Evolutionary conservation across 2,888 invertebrate species (phyloP), one percentile per base, ranked within the genome.

Genomic region (Caenorhabditis doughertyi): DNA sequence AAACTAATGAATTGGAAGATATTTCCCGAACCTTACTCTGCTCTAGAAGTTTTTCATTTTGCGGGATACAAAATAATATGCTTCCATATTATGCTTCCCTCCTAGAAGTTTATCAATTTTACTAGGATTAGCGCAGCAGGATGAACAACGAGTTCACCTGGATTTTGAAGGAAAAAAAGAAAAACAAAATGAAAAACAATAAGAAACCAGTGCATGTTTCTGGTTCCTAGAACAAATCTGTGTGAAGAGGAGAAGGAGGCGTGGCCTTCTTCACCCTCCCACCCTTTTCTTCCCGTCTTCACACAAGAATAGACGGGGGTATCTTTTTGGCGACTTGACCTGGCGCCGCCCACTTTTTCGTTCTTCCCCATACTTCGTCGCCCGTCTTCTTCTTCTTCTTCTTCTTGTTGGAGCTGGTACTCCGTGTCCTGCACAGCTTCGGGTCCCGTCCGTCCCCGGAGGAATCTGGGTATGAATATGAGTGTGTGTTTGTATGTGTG

Each of bases 401-500:
- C 62, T 53, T 39, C 49, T 60, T 27, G 32, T n/a, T 53, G 55
- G 49, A 42, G 32, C 18, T 68, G 39, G 32, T 53, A 51, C 60
- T 62, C 21, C 23, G 67, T 58, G 58, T 58, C 65, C 65, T 51
- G 51, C 35, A 49, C 51, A 65, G 51, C 65, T 65, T 49, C 23
- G 18, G 49, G 47, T 44, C 21, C 49, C 39, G 68, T 68, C 64
- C 56, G 65, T 74, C 74, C 74, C 74, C 74, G 74, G 74, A 74
- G 74, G 76, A 76, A 76, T 76, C 76, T 76, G 76, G 76, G 76
- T 67, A 76, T 76, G 76, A 76, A 76, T 76, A 76, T 76, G 76
- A 60, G 67, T 68, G 74, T 53, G 44, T 64, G n/a, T 64, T 32
- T 64, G 56, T 56, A 32, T 68, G 42, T 70, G 70, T 55, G 53